Evolutionary conservation across 2,888 invertebrate species (phyloP).

Genomic region (Choreutis nemorana): DNA sequence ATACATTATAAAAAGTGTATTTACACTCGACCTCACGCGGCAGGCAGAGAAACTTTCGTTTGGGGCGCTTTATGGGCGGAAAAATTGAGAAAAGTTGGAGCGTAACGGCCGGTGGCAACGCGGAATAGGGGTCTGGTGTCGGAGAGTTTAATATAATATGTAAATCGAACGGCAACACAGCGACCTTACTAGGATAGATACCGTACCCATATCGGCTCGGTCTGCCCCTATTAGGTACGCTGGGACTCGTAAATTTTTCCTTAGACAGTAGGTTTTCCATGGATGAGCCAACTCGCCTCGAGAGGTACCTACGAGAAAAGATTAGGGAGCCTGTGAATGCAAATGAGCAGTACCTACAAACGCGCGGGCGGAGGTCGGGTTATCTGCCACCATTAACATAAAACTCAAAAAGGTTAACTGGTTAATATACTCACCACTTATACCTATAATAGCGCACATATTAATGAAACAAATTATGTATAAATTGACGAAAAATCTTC

Average conservation of each 20-base stretch:
- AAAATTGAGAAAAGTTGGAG: slow-evolving; percentile 65
- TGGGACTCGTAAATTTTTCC: slow-evolving; percentile 61
- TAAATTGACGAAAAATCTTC: too few species aligned
- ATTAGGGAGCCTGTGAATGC: slow-evolving; percentile 66
- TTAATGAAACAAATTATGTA: too few species aligned
- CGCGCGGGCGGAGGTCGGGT: slow-evolving; percentile 46
- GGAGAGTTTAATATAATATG: slow-evolving; percentile 65
- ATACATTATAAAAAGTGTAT: slow-evolving; percentile 64
- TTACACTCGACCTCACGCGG: slow-evolving; percentile 61
- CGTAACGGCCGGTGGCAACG: slow-evolving; percentile 61
- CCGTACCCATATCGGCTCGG: slow-evolving; percentile 49
- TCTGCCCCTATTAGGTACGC: slow-evolving; percentile 59
- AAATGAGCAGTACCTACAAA: slow-evolving; percentile 59
- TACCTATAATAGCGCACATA: too few species aligned
- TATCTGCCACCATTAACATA: slow-evolving; percentile 60
- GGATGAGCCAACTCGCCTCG: slow-evolving; percentile 43
- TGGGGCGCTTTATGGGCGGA: slow-evolving; percentile 62
- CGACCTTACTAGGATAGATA: slow-evolving; percentile 37
- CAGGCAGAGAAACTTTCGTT: slow-evolving; percentile 53
- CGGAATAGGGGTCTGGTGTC: slow-evolving; percentile 38
- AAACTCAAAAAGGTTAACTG: slow-evolving; percentile 42
- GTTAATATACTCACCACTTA: slow-evolving; percentile 37
- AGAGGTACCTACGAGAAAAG: slow-evolving; percentile 50
- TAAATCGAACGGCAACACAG: slow-evolving; percentile 57
- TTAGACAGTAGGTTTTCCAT: slow-evolving; percentile 49